phyloP scores from a whole-genome alignment of 2,888 invertebrate genomes.

The Megaustenia siamemsis region DNA sequence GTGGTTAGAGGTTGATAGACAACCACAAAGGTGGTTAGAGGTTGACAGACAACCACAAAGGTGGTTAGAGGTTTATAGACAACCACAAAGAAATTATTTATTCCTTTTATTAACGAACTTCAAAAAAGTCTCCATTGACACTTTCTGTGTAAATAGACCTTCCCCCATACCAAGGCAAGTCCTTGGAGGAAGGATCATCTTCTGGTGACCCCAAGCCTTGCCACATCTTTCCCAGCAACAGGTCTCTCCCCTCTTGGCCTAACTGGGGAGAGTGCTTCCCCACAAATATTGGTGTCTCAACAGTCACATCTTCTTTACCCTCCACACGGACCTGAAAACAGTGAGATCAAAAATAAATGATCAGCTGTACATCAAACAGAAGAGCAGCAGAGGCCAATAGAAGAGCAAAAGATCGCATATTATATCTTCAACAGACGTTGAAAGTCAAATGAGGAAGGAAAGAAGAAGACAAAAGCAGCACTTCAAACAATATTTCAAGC shows the following conservation, averaged over 20 bases:
- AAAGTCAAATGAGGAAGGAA: too few relatives aligned
- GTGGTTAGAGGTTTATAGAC: too few relatives aligned
- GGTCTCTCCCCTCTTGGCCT: not conserved
- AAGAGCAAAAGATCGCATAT: too few relatives aligned
- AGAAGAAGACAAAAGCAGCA: too few relatives aligned
- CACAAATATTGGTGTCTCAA: conserved; percentile 74
- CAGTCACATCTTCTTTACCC: conserved; percentile 68
- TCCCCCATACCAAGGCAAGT: conserved; percentile 52
- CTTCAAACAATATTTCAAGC: too few relatives aligned
- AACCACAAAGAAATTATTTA: too few relatives aligned
- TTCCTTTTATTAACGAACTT: not conserved
- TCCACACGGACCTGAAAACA: conserved; percentile 62
- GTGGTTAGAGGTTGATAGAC: too few relatives aligned
- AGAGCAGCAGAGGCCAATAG: too few relatives aligned
- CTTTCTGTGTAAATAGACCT: conserved; percentile 49
- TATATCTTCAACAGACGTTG: too few relatives aligned
- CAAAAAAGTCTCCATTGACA: conserved; percentile 55
- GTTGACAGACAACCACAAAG: too few relatives aligned
- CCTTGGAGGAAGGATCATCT: conserved; percentile 1
- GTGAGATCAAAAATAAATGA: not conserved
- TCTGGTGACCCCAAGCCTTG: conserved; percentile 24
- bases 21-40: too few relatives aligned
- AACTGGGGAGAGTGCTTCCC: conserved; percentile 68
- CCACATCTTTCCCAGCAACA: conserved; percentile 44
- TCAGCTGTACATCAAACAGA: too few relatives aligned